Percentiles rank a stretch among this genome's conserved stretches.
Evolutionary conservation across 2,113 vertebrate species (phyloP).

Genomic region (Crotophaga sulcirostris): DNA sequence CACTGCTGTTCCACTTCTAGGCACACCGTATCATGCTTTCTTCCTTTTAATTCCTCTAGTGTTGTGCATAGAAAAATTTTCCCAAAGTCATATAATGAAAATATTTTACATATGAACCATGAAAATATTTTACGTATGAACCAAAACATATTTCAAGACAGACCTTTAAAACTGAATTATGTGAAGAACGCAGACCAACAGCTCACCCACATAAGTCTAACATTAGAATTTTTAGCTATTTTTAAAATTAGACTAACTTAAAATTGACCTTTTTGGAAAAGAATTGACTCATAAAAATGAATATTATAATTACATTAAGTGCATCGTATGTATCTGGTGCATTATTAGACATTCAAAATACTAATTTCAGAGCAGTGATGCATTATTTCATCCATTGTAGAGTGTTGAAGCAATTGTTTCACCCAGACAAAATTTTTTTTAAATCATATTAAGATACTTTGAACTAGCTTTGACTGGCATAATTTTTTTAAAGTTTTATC

Average conservation of each 20-base stretch:
- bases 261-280: not conserved
- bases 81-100: not conserved
- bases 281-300: not conserved
- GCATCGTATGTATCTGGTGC: not conserved
- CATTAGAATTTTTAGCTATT: not conserved
- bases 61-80: not conserved
- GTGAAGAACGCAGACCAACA: not conserved
- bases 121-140: too few relatives aligned
- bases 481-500: not conserved
- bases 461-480: not conserved
- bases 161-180: not conserved
- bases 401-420: not conserved
- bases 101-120: not conserved
- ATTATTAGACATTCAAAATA: not conserved
- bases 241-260: not conserved
- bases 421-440: not conserved
- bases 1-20: not conserved
- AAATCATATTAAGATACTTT: not conserved
- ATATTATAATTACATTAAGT: not conserved
- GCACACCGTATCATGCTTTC: not conserved
- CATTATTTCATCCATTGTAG: not conserved
- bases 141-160: not conserved
- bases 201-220: not conserved
- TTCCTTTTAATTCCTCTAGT: not conserved
- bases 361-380: not conserved